Base-by-base conservation (phyloP, 2,888 invertebrate species). In the Rhogogaster chlorosoma region DNA sequence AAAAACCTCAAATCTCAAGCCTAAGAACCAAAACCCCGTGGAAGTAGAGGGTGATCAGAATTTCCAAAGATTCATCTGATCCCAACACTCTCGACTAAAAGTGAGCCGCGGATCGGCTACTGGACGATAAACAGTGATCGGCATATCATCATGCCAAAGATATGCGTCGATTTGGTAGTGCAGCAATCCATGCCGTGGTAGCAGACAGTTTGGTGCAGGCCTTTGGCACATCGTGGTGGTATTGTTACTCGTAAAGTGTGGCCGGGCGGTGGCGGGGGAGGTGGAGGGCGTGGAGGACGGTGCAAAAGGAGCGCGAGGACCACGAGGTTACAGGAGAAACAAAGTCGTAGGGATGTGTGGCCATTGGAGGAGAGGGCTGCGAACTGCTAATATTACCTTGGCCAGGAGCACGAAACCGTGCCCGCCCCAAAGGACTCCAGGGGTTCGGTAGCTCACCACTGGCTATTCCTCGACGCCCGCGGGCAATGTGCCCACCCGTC, bases 401-500 rank as follows among this genome's bases (percentile, higher is more conserved):
- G 88, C 87, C 87, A 86, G 89, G 88, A 87, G 88, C 80, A 84
- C 85, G 86, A 86, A 85, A 84, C 87, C 86, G 87, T 87, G 86
- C 88, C 86, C 87, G 86, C 86, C 88, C 84, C 88, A 88, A 87
- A 88, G 88, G 88, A 89, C 89, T 89, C 90, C 89, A 87, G 90
- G 90, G 88, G 90, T 92, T 90, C 92, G 93, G 92, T 93, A 93
- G 93, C 93, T 92, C 92, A 91, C 91, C 91, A 91, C 90, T 89
- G 90, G 90, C 90, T 89, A 89, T 90, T 90, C 90, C 90, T 90
- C 93, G 92, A 92, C 91, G 93, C 92, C 93, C 93, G 91, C 92
- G 93, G 93, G 93, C 93, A 93, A 93, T 93, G 93, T 93, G 93
- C 93, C 93, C 93, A 92, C 92, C 93, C 93, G 92, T 91, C 93